Evolutionary conservation across 2,888 invertebrate species (phyloP).

Genomic region (Pediacus dermestoides): DNA sequence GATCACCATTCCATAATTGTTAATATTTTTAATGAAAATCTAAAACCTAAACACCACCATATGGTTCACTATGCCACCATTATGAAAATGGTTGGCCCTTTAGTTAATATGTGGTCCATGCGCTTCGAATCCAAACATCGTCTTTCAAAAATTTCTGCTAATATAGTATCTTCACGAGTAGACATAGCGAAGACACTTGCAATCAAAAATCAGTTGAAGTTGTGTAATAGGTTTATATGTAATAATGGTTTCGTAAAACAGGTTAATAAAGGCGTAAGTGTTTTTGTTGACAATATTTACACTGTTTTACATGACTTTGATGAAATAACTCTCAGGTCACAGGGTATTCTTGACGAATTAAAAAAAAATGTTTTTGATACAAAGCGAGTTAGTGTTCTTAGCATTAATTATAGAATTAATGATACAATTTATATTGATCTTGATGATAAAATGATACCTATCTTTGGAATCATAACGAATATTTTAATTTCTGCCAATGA

Average conservation of each 20-base stretch:
- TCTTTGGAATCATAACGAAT: background rate
- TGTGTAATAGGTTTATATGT: background rate
- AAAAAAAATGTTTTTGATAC: background rate
- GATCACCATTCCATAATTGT: conserved; percentile 14
- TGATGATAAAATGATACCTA: background rate
- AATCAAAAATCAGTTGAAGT: background rate
- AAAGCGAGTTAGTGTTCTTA: too few relatives aligned
- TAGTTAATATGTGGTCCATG: conserved; percentile 16
- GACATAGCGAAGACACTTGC: too few relatives aligned
- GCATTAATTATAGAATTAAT: too few relatives aligned
- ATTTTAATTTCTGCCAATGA: background rate
- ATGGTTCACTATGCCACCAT: conserved; percentile 20
- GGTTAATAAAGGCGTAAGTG: too few relatives aligned
- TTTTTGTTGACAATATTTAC: too few relatives aligned
- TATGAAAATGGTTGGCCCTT: conserved; percentile 13
- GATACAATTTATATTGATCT: too few relatives aligned
- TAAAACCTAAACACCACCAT: conserved; percentile 20
- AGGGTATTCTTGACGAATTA: background rate
- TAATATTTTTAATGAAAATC: conserved; percentile 9
- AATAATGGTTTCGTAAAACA: background rate
- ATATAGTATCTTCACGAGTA: conserved; percentile 4
- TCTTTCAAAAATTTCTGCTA: conserved; percentile 10
- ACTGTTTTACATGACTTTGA: background rate
- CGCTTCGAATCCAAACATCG: conserved; percentile 17
- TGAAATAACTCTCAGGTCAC: background rate